Base-by-base conservation (phyloP, 2,888 invertebrate species). In the Ochropleura plecta region DNA sequence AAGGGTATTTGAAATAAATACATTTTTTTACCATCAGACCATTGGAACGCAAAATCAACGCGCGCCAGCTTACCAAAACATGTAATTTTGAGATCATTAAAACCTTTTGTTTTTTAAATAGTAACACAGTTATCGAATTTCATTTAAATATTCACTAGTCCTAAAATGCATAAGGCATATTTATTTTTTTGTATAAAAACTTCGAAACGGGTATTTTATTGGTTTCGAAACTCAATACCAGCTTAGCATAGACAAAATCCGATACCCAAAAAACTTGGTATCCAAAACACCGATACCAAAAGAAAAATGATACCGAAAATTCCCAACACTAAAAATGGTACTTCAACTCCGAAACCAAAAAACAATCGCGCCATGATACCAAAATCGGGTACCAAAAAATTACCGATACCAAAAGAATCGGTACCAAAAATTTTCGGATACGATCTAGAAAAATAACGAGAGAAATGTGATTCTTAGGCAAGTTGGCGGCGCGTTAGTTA, bases 11-110 rank as follows among this genome's bases (percentile, higher is more conserved):
- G 81, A 81, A 86, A 70, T 42, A 86, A 85, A 88, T 80, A 85
- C 69, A 77, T 57, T 85, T 76, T 82, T 83, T 85, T 78, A 82
- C 86, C 89, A 88, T 94, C 94, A 94, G 94, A 95, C 94, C 93
- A 91, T 89, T 92, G 90, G 90, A 91, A 90, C 88, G 89, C 86
- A 89, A 83, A 68, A 82, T 57, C 73, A 77, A 76, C 83, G 76
- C 82, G 77, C 89, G 91, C 92, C 93, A 91, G 92, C 92, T 83
- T 83, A 88, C 93, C 94, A 89, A 91, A 88, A 78, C 57, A n/a
- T 60, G 40, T 8, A 85, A 83, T 87, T 89, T 89, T 89, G 91
- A 92, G 91, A 92, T 92, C 91, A 91, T 63, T 30, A 46, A 51
- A 79, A 73, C 74, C 44, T 64, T 63, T 67, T n/a, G 30, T 30